Evolutionary conservation across 2,888 invertebrate genomes (phyloP).

Genomic region (Leistus spinibarbis): DNA sequence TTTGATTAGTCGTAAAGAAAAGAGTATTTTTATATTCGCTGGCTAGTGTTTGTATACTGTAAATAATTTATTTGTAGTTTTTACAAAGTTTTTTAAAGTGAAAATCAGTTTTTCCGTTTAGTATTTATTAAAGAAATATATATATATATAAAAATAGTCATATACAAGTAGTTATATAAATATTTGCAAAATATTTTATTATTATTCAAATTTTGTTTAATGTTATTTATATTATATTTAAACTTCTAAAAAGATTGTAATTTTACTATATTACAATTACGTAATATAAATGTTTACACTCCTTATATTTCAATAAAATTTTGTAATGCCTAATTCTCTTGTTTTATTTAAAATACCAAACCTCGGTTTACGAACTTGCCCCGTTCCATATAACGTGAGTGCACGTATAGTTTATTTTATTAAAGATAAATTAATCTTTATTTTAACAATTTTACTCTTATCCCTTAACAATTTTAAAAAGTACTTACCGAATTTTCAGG

Average conservation of each 20-base stretch:
- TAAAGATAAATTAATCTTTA: no score
- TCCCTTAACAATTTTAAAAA: no score
- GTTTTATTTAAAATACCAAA: conserved; percentile 7
- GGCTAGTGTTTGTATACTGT: neutral
- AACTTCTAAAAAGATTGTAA: neutral
- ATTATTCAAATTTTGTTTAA: conserved; percentile 7
- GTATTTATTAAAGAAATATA: conserved; percentile 1
- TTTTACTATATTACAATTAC: neutral
- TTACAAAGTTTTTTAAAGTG: neutral
- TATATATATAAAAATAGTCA: neutral
- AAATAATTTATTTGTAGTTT: neutral
- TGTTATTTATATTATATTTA: conserved; percentile 17
- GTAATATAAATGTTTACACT: conserved; percentile 30
- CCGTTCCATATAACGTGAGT: no score
- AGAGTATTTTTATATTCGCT: neutral
- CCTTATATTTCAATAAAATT: conserved; percentile 34
- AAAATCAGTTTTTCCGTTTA: neutral
- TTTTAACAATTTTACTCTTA: no score
- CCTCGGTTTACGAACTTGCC: neutral
- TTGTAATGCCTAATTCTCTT: conserved; percentile 28
- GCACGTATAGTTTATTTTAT: no score
- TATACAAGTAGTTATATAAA: neutral
- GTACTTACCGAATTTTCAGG: no score
- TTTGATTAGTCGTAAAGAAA: neutral
- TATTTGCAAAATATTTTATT: neutral